Evolutionary conservation across 2,888 invertebrate genomes (phyloP).

Genomic region (Caenorhabditis drosophilae): DNA sequence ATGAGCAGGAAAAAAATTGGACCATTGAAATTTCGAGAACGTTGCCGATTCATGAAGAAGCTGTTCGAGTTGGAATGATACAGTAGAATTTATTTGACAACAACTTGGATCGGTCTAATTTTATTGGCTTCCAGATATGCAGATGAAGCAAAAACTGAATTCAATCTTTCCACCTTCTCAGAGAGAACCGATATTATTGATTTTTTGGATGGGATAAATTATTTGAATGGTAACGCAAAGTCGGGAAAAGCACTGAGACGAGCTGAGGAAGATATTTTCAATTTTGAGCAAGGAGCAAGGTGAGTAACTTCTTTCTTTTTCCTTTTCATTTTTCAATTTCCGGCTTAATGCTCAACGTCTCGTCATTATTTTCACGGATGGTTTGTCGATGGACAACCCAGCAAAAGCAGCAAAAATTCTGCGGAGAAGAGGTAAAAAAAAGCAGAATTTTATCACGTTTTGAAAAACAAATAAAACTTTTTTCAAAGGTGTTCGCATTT

Average conservation of each 20-base stretch:
- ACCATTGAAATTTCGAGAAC: constrained; percentile 32
- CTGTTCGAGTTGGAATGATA: constrained; percentile 69
- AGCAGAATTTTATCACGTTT: background rate
- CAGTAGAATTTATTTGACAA: constrained; percentile 48
- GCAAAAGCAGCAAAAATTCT: constrained; percentile 53
- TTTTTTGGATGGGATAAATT: constrained; percentile 31
- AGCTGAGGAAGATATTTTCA: constrained; percentile 46
- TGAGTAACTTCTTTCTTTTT: constrained; percentile 1
- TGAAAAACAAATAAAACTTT: background rate
- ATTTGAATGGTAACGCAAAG: constrained; percentile 41
- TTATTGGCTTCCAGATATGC: constrained; percentile 54
- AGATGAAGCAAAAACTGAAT: constrained; percentile 60
- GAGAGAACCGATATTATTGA: constrained; percentile 39
- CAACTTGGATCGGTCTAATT: no score
- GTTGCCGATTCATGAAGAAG: constrained; percentile 60
- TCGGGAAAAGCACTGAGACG: constrained; percentile 40
- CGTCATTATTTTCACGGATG: constrained; percentile 67
- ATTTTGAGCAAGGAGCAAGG: constrained; percentile 53
- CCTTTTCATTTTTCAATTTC: constrained; percentile 1
- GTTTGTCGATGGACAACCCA: constrained; percentile 66
- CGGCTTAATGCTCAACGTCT: constrained; percentile 42
- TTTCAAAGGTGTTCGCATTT: constrained; percentile 59
- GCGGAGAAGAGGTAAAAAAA: constrained; percentile 39
- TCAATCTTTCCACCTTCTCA: constrained; percentile 60
- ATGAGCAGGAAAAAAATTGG: constrained; percentile 50